Evolutionary conservation across 1,140 invertebrate genomes (phyloP).

Genomic region (Aphidius ervi): DNA sequence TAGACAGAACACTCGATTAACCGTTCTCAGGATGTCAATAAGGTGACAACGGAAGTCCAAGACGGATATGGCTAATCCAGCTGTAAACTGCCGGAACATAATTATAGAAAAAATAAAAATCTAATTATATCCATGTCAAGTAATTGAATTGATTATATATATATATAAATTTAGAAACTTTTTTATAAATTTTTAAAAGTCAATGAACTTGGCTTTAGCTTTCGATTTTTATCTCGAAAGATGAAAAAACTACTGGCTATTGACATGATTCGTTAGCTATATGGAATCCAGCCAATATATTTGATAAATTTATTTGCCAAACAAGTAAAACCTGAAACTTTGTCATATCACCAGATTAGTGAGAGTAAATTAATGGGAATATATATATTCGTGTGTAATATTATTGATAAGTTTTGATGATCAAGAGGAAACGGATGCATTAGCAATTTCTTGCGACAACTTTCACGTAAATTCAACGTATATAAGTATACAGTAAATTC

Average conservation of each 20-base stretch:
- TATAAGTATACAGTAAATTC: too few relatives aligned
- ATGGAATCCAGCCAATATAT: too few relatives aligned
- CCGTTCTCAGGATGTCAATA: conserved; percentile 1
- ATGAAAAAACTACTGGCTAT: background rate
- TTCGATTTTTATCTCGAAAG: conserved; percentile 7
- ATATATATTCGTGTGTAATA: too few relatives aligned
- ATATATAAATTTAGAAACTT: conserved; percentile 6
- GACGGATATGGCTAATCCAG: conserved; percentile 7
- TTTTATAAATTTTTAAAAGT: background rate
- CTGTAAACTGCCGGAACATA: conserved; percentile 5
- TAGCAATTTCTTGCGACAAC: too few relatives aligned
- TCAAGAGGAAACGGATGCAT: too few relatives aligned
- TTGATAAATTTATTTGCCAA: too few relatives aligned
- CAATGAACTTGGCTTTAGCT: conserved; percentile 3
- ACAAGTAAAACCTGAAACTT: too few relatives aligned
- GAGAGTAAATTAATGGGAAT: too few relatives aligned
- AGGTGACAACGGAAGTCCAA: conserved; percentile 9
- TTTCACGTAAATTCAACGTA: too few relatives aligned
- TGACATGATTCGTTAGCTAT: conserved; percentile 4
- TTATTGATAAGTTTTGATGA: too few relatives aligned
- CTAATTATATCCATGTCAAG: background rate
- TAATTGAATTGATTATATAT: conserved; percentile 1
- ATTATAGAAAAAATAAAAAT: too few relatives aligned
- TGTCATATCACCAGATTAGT: too few relatives aligned
- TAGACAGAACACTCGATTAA: conserved; percentile 5